Conservation (phyloP, 2,113 vertebrate genomes). For the Todiramphus chloris region DNA sequence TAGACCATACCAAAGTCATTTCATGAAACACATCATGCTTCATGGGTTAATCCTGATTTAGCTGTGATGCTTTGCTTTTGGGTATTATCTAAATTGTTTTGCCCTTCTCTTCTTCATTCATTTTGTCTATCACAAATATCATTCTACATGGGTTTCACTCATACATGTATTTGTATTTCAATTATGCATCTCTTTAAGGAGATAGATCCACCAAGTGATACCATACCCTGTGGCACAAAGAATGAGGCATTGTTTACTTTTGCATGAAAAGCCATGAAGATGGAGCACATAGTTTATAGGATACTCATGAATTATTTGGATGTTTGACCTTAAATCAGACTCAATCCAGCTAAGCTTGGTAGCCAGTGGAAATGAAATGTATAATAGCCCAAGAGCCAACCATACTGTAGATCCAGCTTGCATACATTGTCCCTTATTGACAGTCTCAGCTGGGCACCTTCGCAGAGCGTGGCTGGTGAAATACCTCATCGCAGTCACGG, state of each 20-base stretch:
- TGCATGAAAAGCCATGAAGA: slow-evolving; percentile 7
- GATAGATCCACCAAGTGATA: not conserved
- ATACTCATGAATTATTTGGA: slow-evolving; percentile 24
- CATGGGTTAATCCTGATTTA: slow-evolving; percentile 57
- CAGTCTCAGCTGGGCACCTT: not conserved
- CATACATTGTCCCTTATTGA: not conserved
- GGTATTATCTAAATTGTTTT: slow-evolving; percentile 56
- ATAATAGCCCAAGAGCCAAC: not conserved
- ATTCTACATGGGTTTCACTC: slow-evolving; percentile 10
- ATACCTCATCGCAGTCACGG: fast-evolving
- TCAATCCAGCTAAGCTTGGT: not conserved
- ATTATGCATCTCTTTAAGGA: slow-evolving; percentile 29
- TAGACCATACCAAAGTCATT: slow-evolving; percentile 6
- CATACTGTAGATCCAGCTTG: not conserved
- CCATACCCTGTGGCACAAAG: not conserved
- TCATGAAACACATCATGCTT: slow-evolving; percentile 9
- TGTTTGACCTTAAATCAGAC: slow-evolving; percentile 22
- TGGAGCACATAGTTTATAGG: not conserved
- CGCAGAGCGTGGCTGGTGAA: not conserved
- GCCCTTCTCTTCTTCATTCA: not conserved
- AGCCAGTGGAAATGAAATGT: not conserved
- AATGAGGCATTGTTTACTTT: slow-evolving; percentile 28
- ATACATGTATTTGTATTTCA: slow-evolving; percentile 39
- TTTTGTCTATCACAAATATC: slow-evolving; percentile 2
- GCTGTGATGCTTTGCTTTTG: slow-evolving; percentile 14